These are phyloP conservation scores for Calephelis perditalis DNA, from an alignment of 2,888 invertebrate genomes.

Conservation along the genomic window DNA sequence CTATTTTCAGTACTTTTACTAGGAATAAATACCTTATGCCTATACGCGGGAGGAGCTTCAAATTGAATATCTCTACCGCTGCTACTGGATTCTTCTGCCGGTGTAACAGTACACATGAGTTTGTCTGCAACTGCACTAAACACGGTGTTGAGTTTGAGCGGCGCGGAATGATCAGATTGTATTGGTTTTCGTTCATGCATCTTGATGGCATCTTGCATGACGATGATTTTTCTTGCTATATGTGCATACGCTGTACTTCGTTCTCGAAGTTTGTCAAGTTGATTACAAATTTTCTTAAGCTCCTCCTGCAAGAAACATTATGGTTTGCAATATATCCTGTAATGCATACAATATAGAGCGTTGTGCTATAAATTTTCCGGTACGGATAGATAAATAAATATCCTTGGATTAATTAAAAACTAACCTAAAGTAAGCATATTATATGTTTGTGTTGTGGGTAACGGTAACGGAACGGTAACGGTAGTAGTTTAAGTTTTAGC, in stretches of 20 bases:
- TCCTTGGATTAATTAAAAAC: too few relatives aligned
- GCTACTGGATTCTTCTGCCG: constrained; percentile 70
- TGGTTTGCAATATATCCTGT: too few relatives aligned
- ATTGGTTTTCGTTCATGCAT: constrained; percentile 74
- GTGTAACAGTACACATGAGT: constrained; percentile 71
- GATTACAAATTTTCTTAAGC: constrained; percentile 87
- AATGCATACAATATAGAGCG: too few relatives aligned
- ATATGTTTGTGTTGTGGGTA: too few relatives aligned
- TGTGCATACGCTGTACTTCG: constrained; percentile 86
- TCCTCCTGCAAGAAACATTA: constrained; percentile 80
- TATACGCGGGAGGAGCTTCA: constrained; percentile 66
- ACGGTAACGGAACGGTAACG: too few relatives aligned
- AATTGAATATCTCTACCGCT: constrained; percentile 68
- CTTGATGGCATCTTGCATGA: constrained; percentile 89
- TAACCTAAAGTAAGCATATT: too few relatives aligned
- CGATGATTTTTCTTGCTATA: constrained; percentile 84
- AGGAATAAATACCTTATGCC: constrained; percentile 71
- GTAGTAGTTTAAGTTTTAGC: too few relatives aligned
- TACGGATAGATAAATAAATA: too few relatives aligned
- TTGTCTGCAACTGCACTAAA: constrained; percentile 74
- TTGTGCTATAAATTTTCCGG: too few relatives aligned
- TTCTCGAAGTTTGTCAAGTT: constrained; percentile 88
- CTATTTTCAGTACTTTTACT: constrained; percentile 59
- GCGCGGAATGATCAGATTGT: constrained; percentile 63
- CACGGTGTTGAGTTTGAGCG: constrained; percentile 70